Conservation (phyloP, 2,113 vertebrate species). For the Salvator merianae region DNA sequence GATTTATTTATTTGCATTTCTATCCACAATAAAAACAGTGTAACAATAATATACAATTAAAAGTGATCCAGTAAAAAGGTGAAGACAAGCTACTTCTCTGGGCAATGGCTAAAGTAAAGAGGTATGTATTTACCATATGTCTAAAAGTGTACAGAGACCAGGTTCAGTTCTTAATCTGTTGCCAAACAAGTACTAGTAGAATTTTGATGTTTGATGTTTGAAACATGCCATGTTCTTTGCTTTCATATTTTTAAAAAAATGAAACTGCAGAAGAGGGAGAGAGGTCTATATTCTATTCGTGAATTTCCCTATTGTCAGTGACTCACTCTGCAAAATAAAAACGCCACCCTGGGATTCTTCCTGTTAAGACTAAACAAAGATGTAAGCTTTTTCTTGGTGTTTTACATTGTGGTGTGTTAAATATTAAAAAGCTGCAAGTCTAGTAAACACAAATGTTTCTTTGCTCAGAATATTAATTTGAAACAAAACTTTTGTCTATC, state of each 20-base stretch:
- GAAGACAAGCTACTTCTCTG: not conserved
- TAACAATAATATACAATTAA: no score
- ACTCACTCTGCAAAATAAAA: slow-evolving; percentile 64
- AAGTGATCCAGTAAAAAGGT: no score
- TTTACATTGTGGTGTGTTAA: slow-evolving; percentile 61
- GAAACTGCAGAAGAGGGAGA: not conserved
- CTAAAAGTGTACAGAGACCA: no score
- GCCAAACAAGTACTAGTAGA: not conserved
- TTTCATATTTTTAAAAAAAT: not conserved
- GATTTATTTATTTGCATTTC: no score
- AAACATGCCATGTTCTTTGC: not conserved
- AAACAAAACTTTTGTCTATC: slow-evolving; percentile 55
- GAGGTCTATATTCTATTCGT: slow-evolving; percentile 42
- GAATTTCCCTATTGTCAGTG: slow-evolving; percentile 59
- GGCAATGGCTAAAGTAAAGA: no score
- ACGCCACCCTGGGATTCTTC: slow-evolving; percentile 56
- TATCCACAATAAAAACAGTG: no score
- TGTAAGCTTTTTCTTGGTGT: slow-evolving; percentile 53
- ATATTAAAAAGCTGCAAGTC: slow-evolving; percentile 64
- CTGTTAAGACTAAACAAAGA: slow-evolving; percentile 52
- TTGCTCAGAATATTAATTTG: slow-evolving; percentile 62
- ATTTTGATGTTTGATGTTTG: not conserved
- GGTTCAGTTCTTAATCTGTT: no score
- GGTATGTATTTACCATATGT: no score
- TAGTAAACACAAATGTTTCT: slow-evolving; percentile 61